phyloP scores from a whole-genome alignment of 2,797 vertebrate species.

The Ibycter americanus region DNA sequence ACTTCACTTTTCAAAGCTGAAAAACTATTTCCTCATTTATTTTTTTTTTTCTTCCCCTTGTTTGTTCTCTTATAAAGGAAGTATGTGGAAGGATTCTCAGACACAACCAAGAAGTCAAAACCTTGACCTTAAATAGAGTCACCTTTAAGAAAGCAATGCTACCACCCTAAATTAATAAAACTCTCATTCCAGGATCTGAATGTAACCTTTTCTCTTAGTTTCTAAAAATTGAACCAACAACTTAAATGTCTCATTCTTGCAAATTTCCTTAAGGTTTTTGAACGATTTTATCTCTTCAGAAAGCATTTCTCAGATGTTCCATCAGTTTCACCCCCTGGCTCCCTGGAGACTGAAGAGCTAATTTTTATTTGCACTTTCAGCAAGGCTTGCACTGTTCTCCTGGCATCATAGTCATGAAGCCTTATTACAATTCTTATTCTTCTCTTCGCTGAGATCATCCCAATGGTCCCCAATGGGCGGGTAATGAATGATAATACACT shows the following conservation, averaged over 20 bases:
- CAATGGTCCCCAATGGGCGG: not conserved
- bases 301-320: not conserved
- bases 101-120: not conserved
- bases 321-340: not conserved
- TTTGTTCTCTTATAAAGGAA: not conserved
- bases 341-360: slow-evolving; percentile 19
- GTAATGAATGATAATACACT: slow-evolving; percentile 43
- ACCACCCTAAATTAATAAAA: not conserved
- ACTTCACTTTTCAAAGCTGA: not conserved
- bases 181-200: not conserved
- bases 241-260: not conserved
- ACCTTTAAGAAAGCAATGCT: not conserved
- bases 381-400: not conserved
- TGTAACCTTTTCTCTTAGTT: not conserved
- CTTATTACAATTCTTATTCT: slow-evolving; percentile 18
- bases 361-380: slow-evolving; percentile 52
- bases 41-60: not conserved
- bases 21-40: not conserved
- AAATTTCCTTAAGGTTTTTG: slow-evolving; percentile 31
- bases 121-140: not conserved
- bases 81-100: not conserved
- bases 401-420: not conserved
- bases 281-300: not conserved
- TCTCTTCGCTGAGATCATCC: not conserved
- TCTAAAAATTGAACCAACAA: not conserved